Evolutionary conservation across 2,113 vertebrate species (phyloP), one percentile per base, ranked within the genome.

Genomic region (Anarhynchus alexandrinus): DNA sequence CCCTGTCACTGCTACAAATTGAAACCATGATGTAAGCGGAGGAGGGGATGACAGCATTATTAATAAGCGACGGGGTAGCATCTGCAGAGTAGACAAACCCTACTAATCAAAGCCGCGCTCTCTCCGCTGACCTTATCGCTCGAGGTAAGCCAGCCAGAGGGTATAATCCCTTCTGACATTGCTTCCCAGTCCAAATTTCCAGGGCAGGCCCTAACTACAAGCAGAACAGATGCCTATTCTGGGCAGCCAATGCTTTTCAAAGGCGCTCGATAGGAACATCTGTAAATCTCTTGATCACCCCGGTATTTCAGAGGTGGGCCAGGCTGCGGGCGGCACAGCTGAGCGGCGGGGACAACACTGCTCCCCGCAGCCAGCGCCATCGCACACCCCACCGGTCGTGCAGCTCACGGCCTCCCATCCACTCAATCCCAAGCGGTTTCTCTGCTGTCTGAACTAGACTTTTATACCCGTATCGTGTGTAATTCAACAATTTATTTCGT

Each of bases 21-120:
- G 96, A 93, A 96, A 91, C 51, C 82, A 11, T 77, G 94, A 80
- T 86, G 94, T 93, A 82, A 95, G 78, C 0, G 32, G 86, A 91
- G 91, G 62, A 93, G 58, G 45, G 72, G 70, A 70, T 3, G 22
- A 30, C 66, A 25, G 58, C 64, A 7, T 70, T 80, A 82, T 61
- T 91, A 91, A 72, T 86, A 57, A 87, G n/a, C 21, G 84, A 42
- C 32, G 1, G 54, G 51, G 71, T 1, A 69, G 87, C 86, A 85
- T 91, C 86, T 83, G 88, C 65, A 25, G 82, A 42, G 59, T 64
- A 58, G 83, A 61, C 38, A 38, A 95, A 51, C 86, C 25, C 66
- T 17, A 52, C 79, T 42, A 69, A 76, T 64, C 91, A 70, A 78
- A 94, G 90, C 27, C 78, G 7, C 2, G 6, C 88, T 79, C 77